A percentile compares a stretch with the other conserved stretches of the same genome.
phyloP scores from a whole-genome alignment of 2,797 vertebrate genomes.

The Sebastes oblongus region DNA sequence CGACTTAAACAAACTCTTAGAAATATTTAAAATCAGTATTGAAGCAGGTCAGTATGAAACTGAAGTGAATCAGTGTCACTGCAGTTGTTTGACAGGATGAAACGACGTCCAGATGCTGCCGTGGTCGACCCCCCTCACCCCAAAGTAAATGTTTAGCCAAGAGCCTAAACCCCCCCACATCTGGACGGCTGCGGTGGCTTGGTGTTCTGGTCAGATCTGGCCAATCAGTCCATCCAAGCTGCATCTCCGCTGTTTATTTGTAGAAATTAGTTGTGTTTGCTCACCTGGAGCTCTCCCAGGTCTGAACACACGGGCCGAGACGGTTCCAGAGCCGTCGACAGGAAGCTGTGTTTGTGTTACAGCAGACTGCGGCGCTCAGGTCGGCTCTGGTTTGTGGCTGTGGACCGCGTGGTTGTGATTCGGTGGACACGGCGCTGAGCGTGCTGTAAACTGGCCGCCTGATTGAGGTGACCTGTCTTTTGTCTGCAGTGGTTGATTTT shows the following conservation, averaged over 20 bases:
- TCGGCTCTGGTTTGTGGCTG: neutral
- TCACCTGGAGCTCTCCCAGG: slow-evolving; percentile 67
- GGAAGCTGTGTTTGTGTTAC: neutral
- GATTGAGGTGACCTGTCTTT: slow-evolving; percentile 55
- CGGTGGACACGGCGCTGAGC: slow-evolving; percentile 34
- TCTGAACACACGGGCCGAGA: neutral
- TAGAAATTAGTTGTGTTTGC: slow-evolving; percentile 78
- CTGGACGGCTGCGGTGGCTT: slow-evolving; percentile 34
- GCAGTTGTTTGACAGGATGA: slow-evolving; percentile 57
- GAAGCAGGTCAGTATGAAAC: neutral
- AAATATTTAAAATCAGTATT: neutral
- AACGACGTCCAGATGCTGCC: slow-evolving; percentile 54
- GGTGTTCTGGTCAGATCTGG: slow-evolving; percentile 41
- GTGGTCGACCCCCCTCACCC: neutral
- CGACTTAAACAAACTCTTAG: neutral
- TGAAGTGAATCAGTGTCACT: neutral
- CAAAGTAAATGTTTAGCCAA: slow-evolving; percentile 75
- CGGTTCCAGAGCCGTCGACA: neutral
- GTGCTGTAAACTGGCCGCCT: slow-evolving; percentile 50
- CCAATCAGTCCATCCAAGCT: slow-evolving; percentile 66
- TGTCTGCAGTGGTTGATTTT: slow-evolving; percentile 23
- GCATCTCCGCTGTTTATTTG: slow-evolving; percentile 76
- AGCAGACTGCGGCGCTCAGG: neutral
- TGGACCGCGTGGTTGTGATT: neutral
- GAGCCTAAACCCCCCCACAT: slow-evolving; percentile 56